A percentile compares a stretch with the other conserved stretches of the same genome.
Evolutionary conservation across 2,888 invertebrate genomes (phyloP).

Genomic region (Caenorhabditis sp.): DNA sequence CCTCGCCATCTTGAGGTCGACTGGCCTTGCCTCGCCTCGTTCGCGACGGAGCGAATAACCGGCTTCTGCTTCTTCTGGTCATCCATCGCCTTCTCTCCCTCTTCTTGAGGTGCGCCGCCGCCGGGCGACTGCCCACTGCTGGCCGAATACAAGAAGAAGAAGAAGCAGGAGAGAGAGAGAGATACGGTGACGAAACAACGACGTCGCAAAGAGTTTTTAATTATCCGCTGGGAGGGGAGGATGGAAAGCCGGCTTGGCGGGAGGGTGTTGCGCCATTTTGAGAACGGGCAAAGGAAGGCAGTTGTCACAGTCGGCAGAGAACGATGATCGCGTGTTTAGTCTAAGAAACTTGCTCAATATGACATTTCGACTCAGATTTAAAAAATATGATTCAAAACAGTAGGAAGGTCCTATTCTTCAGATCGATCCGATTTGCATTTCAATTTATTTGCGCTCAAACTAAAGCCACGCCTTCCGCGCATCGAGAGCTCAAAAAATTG

Average conservation of each 20-base stretch:
- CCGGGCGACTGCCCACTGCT: background rate
- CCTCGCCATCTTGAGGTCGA: constrained; percentile 51
- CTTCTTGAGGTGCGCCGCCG: constrained; percentile 40
- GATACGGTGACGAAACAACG: constrained; percentile 47
- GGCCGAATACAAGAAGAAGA: constrained; percentile 1
- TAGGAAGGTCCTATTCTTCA: background rate
- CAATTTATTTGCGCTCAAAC: constrained; percentile 7
- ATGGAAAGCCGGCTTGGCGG: constrained; percentile 19
- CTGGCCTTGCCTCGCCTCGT: constrained; percentile 47
- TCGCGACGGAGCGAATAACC: constrained; percentile 30
- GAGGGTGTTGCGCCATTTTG: constrained; percentile 44
- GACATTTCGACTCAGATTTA: too few relatives aligned
- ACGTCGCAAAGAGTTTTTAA: constrained; percentile 17
- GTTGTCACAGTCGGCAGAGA: background rate
- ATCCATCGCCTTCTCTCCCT: background rate
- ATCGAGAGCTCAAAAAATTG: constrained; percentile 28
- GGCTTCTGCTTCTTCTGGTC: constrained; percentile 22
- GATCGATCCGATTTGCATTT: background rate
- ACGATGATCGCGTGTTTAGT: background rate
- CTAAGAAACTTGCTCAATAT: background rate
- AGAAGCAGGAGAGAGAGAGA: background rate
- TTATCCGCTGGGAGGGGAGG: constrained; percentile 28
- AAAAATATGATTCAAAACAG: too few relatives aligned
- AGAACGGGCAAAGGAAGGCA: constrained; percentile 3
- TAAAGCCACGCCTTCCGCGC: constrained; percentile 5